Conservation (phyloP, 1,140 invertebrate species). For the Aleiodes sp. region DNA sequence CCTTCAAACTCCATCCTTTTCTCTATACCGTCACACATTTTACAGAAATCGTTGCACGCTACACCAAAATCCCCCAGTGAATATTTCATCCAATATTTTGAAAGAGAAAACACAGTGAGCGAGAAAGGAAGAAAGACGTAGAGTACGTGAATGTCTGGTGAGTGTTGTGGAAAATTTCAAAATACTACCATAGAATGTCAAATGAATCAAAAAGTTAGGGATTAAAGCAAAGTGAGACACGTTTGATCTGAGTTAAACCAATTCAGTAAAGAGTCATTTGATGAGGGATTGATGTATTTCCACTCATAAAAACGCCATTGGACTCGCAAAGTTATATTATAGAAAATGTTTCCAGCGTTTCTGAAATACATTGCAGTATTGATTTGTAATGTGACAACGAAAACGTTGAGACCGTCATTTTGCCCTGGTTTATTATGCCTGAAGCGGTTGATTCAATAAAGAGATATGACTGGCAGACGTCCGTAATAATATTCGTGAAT, state of each 20-base stretch:
- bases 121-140: no score
- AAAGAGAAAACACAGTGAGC: neutral
- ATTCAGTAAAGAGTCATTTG: no score
- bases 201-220: no score
- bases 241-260: no score
- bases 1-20: conserved; percentile 48
- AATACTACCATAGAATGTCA: no score
- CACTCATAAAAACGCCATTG: no score
- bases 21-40: conserved; percentile 58
- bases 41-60: conserved; percentile 51
- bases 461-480: neutral
- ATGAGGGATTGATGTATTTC: no score
- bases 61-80: neutral
- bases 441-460: conserved; percentile 3
- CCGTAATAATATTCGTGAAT: neutral
- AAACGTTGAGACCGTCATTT: neutral
- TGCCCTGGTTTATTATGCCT: neutral
- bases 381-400: conserved; percentile 10
- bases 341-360: neutral
- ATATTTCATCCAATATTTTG: neutral
- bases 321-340: neutral
- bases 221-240: no score
- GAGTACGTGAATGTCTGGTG: no score
- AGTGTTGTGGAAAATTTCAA: no score
- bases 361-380: conserved; percentile 1